Conservation (phyloP, 2,113 vertebrate species). For the Nanorana parkeri region DNA sequence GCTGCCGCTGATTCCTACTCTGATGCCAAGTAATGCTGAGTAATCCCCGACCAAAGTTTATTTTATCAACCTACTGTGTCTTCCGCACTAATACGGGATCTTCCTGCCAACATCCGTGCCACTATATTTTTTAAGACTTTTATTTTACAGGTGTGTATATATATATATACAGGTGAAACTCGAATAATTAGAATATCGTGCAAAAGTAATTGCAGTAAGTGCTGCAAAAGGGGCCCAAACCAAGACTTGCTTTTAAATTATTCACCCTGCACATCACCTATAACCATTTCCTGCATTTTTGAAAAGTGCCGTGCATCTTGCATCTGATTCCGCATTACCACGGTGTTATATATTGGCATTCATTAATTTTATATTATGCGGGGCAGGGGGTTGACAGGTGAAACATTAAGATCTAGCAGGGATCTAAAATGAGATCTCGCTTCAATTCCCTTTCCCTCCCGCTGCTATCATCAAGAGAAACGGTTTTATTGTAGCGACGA, state of each 20-base stretch:
- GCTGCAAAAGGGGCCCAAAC: too few species aligned
- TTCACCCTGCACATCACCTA: slow-evolving; percentile 5
- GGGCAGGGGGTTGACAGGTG: slow-evolving; percentile 46
- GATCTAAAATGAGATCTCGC: slow-evolving; percentile 56
- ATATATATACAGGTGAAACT: too few species aligned
- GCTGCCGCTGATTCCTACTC: too few species aligned
- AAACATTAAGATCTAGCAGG: slow-evolving; percentile 42
- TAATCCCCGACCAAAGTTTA: too few species aligned
- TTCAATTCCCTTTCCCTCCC: slow-evolving; percentile 31
- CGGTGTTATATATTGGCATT: slow-evolving; percentile 35
- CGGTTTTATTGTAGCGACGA: slow-evolving; percentile 30
- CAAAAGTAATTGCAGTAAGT: too few species aligned
- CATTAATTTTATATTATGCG: slow-evolving; percentile 50
- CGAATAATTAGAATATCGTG: too few species aligned
- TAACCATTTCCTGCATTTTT: background rate
- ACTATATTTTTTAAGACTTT: too few species aligned
- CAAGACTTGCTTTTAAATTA: background rate
- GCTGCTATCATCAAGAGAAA: slow-evolving; percentile 49
- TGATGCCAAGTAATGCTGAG: too few species aligned
- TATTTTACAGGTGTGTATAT: too few species aligned
- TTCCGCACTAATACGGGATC: too few species aligned
- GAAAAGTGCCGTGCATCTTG: slow-evolving; percentile 2
- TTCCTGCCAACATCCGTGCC: too few species aligned
- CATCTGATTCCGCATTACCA: slow-evolving; percentile 14
- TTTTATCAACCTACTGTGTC: too few species aligned